These are phyloP conservation scores for Aplodontia rufa DNA, from an alignment of 2,113 vertebrate genomes.

Conservation along the genomic window DNA sequence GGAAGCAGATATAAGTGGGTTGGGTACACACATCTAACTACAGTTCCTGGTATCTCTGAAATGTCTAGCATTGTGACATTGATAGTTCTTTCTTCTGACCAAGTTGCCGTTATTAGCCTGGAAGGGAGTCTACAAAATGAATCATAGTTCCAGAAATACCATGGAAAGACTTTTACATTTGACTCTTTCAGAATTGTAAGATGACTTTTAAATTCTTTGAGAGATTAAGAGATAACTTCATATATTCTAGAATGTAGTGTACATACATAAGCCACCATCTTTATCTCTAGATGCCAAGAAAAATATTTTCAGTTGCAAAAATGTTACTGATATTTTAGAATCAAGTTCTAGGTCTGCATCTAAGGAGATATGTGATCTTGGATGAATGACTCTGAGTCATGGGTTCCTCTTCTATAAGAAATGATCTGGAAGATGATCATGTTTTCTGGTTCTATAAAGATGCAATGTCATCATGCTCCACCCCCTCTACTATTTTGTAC, in stretches of 20 bases:
- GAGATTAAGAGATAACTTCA: slow-evolving; percentile 27
- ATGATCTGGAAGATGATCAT: not conserved
- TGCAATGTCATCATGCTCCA: not conserved
- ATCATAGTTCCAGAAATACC: not conserved
- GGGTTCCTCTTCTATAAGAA: slow-evolving; percentile 33
- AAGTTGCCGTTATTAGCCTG: slow-evolving; percentile 20
- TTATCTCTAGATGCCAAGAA: not conserved
- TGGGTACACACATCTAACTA: not conserved
- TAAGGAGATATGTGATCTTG: slow-evolving; percentile 32
- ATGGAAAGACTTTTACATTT: not conserved
- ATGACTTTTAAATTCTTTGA: slow-evolving; percentile 28
- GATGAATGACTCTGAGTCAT: slow-evolving; percentile 26
- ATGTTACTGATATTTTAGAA: slow-evolving; percentile 29
- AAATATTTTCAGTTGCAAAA: not conserved
- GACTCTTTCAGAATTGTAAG: not conserved
- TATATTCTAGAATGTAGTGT: slow-evolving; percentile 11
- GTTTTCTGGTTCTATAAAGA: slow-evolving; percentile 7
- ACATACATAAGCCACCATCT: not conserved
- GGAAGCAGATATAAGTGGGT: not conserved
- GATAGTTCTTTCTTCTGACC: slow-evolving; percentile 8
- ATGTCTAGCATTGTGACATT: not conserved
- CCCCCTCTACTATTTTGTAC: not conserved
- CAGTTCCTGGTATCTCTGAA: slow-evolving; percentile 13
- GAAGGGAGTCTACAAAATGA: not conserved
- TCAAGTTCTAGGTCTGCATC: slow-evolving; percentile 22